These are phyloP conservation scores for Donacobius atricapilla DNA, from an alignment of 2,113 vertebrate genomes.

Conservation along the genomic window DNA sequence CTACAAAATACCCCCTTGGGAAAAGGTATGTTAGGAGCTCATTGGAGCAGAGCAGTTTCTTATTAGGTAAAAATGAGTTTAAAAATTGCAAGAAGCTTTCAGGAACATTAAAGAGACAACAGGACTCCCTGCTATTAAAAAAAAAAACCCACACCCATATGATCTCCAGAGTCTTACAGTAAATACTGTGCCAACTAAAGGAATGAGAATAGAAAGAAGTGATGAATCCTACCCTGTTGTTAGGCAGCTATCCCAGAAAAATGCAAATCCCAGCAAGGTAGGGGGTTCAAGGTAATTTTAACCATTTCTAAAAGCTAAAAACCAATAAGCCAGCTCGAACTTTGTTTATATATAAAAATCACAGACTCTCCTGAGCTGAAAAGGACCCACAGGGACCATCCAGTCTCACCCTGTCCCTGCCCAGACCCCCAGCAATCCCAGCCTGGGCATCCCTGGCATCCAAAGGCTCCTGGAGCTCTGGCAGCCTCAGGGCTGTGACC, in stretches of 20 bases:
- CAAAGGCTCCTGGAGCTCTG: neutral
- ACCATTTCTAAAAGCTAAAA: neutral
- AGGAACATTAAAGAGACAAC: neutral
- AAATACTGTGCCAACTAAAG: neutral
- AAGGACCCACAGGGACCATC: neutral
- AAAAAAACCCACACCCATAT: neutral
- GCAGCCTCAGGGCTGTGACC: neutral
- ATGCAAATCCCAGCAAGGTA: neutral
- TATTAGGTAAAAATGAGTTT: neutral
- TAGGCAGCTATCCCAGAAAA: neutral
- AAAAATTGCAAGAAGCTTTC: neutral
- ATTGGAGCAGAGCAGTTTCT: neutral
- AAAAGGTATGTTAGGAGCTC: neutral
- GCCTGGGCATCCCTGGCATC: neutral
- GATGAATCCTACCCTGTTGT: neutral
- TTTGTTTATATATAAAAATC: neutral
- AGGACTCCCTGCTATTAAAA: neutral
- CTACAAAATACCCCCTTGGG: neutral
- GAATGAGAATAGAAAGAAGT: neutral
- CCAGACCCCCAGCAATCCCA: neutral
- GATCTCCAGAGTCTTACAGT: neutral
- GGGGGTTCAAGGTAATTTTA: neutral
- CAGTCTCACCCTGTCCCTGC: neutral
- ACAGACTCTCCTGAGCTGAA: neutral
- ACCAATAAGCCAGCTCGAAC: neutral